Evolutionary conservation across 2,888 invertebrate genomes (phyloP), one percentile per base, ranked within the genome.

Genomic region (Cataglyphis cursor): DNA sequence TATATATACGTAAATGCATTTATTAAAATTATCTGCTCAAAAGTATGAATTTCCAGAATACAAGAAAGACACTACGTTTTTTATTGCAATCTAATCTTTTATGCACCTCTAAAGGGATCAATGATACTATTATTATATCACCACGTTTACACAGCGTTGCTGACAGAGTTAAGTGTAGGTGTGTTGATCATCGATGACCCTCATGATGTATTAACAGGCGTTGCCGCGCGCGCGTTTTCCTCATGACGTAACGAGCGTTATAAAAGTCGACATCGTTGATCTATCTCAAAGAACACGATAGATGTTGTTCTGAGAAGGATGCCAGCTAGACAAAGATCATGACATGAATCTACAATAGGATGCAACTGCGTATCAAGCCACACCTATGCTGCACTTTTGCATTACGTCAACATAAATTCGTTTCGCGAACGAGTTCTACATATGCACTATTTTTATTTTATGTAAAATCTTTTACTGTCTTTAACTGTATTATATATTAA

Each of bases 161-260:
- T 68, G 68, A 66, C 41, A 35, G 18, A 68, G 54, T 57, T 44
- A 18, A 61, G 21, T 48, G 70, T 80, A 61, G 68, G 70, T 61
- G 75, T 18, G 59, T 59, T 59, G 78, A 35, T 80, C 78, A 70
- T 61, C 68, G 59, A 61, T 70, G 59, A 80, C 48, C 18, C 70
- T 21, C 48, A 35, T 70, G 78, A 80, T 70, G 78, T 61, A 59
- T 61, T 70, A 80, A 80, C 70, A 59, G 78, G 78, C 70, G 78
- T 80, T 80, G 78, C 61, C 70, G 31, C 41, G 78, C 48, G 68
- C 68, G 57, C 44, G 70, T 44, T 80, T 80, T 70, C 18, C 12
- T n/a, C 35, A 44, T 80, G 78, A 80, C 78, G 70, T 80, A 80
- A 80, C 9, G 44, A 9, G 15, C 31, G 15, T n/a, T 70, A 68